Conservation (phyloP, 2,797 vertebrate genomes). For the Pangasius sanitwongsei region DNA sequence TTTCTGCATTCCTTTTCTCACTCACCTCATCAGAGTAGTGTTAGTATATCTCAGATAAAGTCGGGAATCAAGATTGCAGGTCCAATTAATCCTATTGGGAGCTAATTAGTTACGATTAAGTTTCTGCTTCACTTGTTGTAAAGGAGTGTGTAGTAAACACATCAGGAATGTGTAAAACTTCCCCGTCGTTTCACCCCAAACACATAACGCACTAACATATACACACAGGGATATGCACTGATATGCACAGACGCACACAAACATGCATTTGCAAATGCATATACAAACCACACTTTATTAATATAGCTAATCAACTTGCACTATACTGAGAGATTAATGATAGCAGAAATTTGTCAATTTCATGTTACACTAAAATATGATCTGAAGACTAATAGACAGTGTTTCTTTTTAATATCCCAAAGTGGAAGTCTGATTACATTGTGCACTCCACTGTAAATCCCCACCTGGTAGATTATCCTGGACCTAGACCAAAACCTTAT, state of each 20-base stretch:
- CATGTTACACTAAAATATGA: background rate
- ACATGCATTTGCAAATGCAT: background rate
- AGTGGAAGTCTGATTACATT: background rate
- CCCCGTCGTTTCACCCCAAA: constrained; percentile 67
- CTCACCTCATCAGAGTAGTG: constrained; percentile 69
- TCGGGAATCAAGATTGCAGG: constrained; percentile 82
- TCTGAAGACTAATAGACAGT: background rate
- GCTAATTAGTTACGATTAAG: constrained; percentile 86
- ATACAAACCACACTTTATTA: background rate
- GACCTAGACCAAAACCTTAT: background rate
- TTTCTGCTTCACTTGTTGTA: constrained; percentile 86
- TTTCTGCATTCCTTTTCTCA: constrained; percentile 14
- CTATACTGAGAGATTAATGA: background rate
- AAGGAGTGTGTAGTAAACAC: constrained; percentile 81
- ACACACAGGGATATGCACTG: constrained; percentile 15
- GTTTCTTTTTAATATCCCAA: background rate
- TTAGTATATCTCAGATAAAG: constrained; percentile 84
- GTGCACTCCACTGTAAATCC: background rate
- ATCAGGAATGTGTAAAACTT: constrained; percentile 79
- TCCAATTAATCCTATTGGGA: constrained; percentile 81
- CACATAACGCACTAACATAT: constrained; percentile 49
- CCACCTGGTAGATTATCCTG: too few relatives aligned
- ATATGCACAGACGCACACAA: background rate
- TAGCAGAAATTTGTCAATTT: background rate
- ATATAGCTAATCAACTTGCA: background rate